Evolutionary conservation across 2,888 invertebrate species (phyloP), one percentile per base, ranked within the genome.

Genomic region (Habrosyne pyritoides): DNA sequence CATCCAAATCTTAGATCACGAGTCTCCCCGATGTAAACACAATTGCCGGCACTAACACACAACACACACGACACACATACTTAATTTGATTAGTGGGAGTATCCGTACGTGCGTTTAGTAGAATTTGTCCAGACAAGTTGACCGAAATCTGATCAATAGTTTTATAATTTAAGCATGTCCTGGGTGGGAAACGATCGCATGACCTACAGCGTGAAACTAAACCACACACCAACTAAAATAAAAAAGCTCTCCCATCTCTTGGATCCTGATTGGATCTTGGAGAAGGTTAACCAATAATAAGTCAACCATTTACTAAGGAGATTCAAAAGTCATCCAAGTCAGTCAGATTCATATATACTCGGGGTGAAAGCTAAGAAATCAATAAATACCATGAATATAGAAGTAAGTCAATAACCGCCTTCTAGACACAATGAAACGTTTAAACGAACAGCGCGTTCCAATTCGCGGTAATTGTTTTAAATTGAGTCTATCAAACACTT

Each of bases 1-100:
- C 87, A 86, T 85, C 79, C 81, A 87, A 88, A 88, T 89, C 84
- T 79, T 60, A 79, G 80, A 84, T 87, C 87, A 87, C 85, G 80
- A 83, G 72, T 70, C 69, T 57, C 69, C 57, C 69, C 66, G 71
- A 58, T 70, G 69, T 71, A 70, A 73, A 71, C 73, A 79, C 79
- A 80, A 75, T 73, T 61, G 67, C 53, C 48, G 59, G 60, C 56
- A 30, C 49, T 49, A 49, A 49, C 49, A 49, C 28, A 26, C 26
- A n/a, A 61, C 52, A 61, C 52, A 55, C 63, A 67, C 64, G 66
- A 68, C 71, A 71, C 69, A 70, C 59, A 51, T 54, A 52, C 57
- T 54, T 58, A 55, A 61, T 47, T 59, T 63, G 54, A 67, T 64
- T 65, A 63, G 54, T 54, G 46, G 22, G 18, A 21, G 28, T 28